Base-by-base conservation (phyloP, 2,113 vertebrate genomes). In the Hucho hucho region DNA sequence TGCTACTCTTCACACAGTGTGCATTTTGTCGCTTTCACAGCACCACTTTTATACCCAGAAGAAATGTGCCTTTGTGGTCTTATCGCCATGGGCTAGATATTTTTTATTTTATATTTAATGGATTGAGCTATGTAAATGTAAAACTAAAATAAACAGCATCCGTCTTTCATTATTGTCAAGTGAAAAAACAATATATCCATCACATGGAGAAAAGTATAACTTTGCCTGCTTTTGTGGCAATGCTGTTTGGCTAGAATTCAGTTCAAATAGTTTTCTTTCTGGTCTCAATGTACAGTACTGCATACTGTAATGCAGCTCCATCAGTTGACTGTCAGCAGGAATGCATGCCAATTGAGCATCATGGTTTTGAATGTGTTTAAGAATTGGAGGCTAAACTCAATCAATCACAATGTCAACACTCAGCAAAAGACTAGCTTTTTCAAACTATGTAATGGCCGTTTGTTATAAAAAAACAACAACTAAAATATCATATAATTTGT, bases 181-280 rank as follows among this genome's bases (percentile, higher is more conserved):
- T 78, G 82, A 79, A 84, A 89, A 92, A 89, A 88, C 59, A 73
- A 56, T 77, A 29, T 88, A 92, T 88, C 86, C 88, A 76, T 90
- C 83, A 88, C 64, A 82, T 56, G 76, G 22, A 37, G 37, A 37
- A 37, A 37, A 9, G 37, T 37, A 37, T 37, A 37, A 7, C 37
- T 11, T 43, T 43, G 37, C 9, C 9, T 43, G 37, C 37, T 43
- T 43, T 43, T 43, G 37, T 43, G 37, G 37, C 37, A 43, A 2
- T 43, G 9, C 37, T 12, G 9, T 43, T 43, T 43, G 37, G 37
- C 37, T 12, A 43, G 37, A 43, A 11, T 11, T 12, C 37, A 43
- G 37, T 43, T 43, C 2, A 11, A 43, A 9, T 11, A 43, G 2
- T 12, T 43, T 43, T 43, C 37, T 43, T 43, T 43, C 37, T 12